phyloP scores from a whole-genome alignment of 2,113 vertebrate species.

The Sporophila hypoxantha region DNA sequence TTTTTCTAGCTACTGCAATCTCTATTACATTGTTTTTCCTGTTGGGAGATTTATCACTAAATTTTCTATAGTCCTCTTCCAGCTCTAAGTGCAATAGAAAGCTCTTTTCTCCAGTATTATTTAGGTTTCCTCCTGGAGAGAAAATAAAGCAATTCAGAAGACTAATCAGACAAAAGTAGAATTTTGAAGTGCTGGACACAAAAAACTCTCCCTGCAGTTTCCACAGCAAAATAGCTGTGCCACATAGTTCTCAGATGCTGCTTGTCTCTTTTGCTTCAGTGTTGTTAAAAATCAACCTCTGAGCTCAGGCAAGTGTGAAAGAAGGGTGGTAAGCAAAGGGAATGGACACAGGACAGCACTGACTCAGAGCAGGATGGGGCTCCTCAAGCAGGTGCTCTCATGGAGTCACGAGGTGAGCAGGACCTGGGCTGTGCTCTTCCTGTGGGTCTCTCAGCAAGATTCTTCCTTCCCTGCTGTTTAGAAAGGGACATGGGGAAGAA shows the following conservation, averaged over 20 bases:
- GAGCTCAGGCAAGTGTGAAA: not conserved
- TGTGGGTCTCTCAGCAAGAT: not conserved
- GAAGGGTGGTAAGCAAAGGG: not conserved
- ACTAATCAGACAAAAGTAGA: slow-evolving; percentile 34
- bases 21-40: not conserved
- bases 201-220: not conserved
- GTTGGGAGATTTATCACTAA: not conserved
- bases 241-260: not conserved
- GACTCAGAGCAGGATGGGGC: not conserved
- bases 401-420: accelerated
- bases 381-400: not conserved
- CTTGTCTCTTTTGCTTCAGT: not conserved
- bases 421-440: not conserved
- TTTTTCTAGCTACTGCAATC: not conserved
- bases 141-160: slow-evolving; percentile 36
- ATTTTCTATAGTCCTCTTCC: not conserved
- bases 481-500: not conserved
- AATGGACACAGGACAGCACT: not conserved
- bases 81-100: not conserved
- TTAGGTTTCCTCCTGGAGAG: slow-evolving; percentile 13
- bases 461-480: not conserved
- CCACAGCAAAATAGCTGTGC: not conserved
- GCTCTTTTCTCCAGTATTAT: slow-evolving; percentile 15
- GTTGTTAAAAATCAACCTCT: not conserved
- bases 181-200: slow-evolving; percentile 21